These are phyloP conservation scores for Tokudaia tokunoshimensis DNA, from an alignment of 2,797 vertebrate species.

Conservation along the genomic window DNA sequence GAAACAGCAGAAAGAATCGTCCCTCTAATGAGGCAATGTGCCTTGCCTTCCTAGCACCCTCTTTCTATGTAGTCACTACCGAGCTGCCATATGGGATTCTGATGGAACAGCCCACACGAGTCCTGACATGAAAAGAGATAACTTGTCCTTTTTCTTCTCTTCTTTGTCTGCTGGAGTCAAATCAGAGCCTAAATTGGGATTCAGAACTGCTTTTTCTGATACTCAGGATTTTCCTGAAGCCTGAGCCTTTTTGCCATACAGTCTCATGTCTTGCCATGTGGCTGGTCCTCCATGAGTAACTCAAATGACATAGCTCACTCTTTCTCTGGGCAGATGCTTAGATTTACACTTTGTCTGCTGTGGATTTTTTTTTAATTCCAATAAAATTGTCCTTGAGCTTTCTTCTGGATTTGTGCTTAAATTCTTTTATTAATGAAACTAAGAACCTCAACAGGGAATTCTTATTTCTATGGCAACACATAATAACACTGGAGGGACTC, in stretches of 20 bases:
- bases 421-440: background rate
- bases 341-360: background rate
- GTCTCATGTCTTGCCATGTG: background rate
- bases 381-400: background rate
- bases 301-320: background rate
- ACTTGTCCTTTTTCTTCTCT: background rate
- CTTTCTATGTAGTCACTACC: background rate
- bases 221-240: background rate
- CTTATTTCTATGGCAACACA: background rate
- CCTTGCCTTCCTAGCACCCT: background rate
- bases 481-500: background rate
- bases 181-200: background rate
- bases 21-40: background rate
- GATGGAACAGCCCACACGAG: background rate
- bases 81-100: background rate
- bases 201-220: background rate
- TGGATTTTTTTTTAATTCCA: background rate
- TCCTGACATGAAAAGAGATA: background rate
- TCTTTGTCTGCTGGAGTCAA: background rate
- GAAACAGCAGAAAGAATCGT: background rate
- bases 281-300: background rate
- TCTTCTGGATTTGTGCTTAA: background rate
- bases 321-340: background rate
- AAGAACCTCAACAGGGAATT: background rate
- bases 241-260: background rate